Evolutionary conservation across 1,140 invertebrate genomes (phyloP).

Genomic region (Uloborus diversus): DNA sequence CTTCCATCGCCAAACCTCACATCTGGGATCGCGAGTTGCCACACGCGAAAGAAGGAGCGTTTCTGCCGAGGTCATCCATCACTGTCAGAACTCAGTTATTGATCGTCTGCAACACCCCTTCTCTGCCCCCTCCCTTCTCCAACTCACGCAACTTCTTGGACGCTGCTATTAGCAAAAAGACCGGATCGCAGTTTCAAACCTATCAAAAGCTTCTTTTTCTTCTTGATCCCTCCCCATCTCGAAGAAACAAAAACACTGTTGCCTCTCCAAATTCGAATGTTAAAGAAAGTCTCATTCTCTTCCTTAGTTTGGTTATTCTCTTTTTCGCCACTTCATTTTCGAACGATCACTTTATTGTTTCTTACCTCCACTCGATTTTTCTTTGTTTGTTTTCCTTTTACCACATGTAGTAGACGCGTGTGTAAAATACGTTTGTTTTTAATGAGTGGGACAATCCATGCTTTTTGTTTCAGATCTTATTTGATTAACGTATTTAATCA

Average conservation of each 20-base stretch:
- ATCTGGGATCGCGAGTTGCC: constrained; percentile 25
- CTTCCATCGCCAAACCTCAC: constrained; percentile 9
- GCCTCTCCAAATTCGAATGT: no score
- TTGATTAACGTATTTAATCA: no score
- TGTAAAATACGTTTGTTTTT: no score
- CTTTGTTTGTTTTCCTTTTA: no score
- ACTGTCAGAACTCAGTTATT: constrained; percentile 42
- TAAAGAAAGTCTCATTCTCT: no score
- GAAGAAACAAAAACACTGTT: constrained; percentile 31
- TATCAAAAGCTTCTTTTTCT: constrained; percentile 1
- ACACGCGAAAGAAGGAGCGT: neutral
- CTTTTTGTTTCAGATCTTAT: no score
- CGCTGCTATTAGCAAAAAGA: constrained; percentile 8
- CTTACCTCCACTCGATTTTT: neutral
- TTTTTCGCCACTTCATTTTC: neutral
- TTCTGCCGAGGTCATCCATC: constrained; percentile 24
- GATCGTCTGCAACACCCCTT: neutral
- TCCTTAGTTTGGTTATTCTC: neutral
- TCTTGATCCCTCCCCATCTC: neutral
- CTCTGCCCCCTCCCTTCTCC: neutral
- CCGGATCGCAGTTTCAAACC: no score
- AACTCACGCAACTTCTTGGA: constrained; percentile 1
- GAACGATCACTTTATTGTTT: constrained; percentile 21
- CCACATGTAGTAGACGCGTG: no score
- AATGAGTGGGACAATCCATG: no score